A percentile compares a stretch with the other conserved stretches of the same genome.
Conservation (phyloP, 2,888 invertebrate species). For the Tridacna gigas region DNA sequence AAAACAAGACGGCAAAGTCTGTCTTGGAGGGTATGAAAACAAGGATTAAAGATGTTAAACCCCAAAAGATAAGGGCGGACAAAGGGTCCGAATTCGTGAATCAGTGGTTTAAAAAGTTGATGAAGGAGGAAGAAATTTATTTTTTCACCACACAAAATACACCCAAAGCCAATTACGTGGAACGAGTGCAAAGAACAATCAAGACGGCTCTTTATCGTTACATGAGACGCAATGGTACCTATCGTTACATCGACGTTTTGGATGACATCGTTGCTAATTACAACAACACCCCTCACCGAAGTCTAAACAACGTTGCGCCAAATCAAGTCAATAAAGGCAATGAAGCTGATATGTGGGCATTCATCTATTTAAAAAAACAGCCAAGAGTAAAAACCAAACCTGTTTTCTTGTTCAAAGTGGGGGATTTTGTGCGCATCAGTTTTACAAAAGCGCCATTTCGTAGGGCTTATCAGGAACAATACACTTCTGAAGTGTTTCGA, state of each 20-base stretch:
- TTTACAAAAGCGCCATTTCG: slow-evolving; percentile 29
- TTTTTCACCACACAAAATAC: slow-evolving; percentile 40
- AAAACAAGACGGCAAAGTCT: slow-evolving; percentile 39
- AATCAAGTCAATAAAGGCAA: slow-evolving; percentile 34
- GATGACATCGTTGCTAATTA: slow-evolving; percentile 21
- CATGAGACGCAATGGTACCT: slow-evolving; percentile 20
- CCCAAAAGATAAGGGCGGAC: slow-evolving; percentile 31
- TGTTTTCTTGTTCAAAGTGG: slow-evolving; percentile 26
- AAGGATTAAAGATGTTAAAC: slow-evolving; percentile 33
- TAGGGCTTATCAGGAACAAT: slow-evolving; percentile 45
- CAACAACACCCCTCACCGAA: slow-evolving; percentile 36
- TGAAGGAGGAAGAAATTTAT: slow-evolving; percentile 34
- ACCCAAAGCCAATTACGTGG: slow-evolving; percentile 32
- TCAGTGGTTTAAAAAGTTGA: slow-evolving; percentile 29
- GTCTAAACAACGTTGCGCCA: slow-evolving; percentile 32
- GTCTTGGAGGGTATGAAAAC: slow-evolving; percentile 37
- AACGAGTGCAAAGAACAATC: slow-evolving; percentile 32
- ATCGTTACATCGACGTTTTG: slow-evolving; percentile 21
- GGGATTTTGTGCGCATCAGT: slow-evolving; percentile 41
- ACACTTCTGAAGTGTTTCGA: slow-evolving; percentile 49
- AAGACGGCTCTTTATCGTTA: slow-evolving; percentile 17
- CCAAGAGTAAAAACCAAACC: slow-evolving; percentile 23
- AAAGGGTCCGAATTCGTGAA: slow-evolving; percentile 39
- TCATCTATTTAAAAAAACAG: slow-evolving; percentile 34
- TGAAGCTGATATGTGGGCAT: slow-evolving; percentile 52